Evolutionary conservation across 1,140 invertebrate species (phyloP), one percentile per base, ranked within the genome.

Genomic region (Vanessa tameamea): DNA sequence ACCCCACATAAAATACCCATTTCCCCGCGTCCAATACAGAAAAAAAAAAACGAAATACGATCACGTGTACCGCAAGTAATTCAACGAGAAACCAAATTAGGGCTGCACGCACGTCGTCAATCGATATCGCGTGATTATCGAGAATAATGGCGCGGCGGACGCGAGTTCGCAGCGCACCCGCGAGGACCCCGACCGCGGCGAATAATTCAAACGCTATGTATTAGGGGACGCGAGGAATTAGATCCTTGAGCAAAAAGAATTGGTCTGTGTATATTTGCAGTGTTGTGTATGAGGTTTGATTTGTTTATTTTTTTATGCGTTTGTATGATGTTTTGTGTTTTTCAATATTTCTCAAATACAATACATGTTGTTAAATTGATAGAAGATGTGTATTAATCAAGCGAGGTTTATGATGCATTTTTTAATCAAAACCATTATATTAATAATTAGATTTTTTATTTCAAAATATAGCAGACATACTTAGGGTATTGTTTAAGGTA

Each of bases 81-180:
- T 80, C 76, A 71, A 72, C 72, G 74, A 76, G 64, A 61, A 64
- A 70, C 72, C 75, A 82, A 90, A 89, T 89, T 89, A 89, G 89
- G 82, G 88, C 82, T 81, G 87, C 86, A 89, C 87, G 86, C 88
- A 87, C 84, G 82, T 78, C 82, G 80, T 69, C 79, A 86, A 89
- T 91, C 89, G 86, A 91, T 91, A 91, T 90, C 82, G 85, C 86
- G 89, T 89, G 88, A 89, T 91, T 88, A 89, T 91, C 85, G 87
- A 86, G 76, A 76, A 91, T 89, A 89, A 91, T 91, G 85, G 83
- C 76, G 75, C 64, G 76, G 79, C 80, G 82, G 77, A 69, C 53
- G 16, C 53, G 20, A 20, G 20, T 20, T 57, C 75, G 74, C 65
- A 75, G 80, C 80, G 82, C 75, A 67, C 69, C 79, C 68, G 78